Base-by-base conservation (phyloP, 2,888 invertebrate genomes). In the Nephrotoma guestfalica region DNA sequence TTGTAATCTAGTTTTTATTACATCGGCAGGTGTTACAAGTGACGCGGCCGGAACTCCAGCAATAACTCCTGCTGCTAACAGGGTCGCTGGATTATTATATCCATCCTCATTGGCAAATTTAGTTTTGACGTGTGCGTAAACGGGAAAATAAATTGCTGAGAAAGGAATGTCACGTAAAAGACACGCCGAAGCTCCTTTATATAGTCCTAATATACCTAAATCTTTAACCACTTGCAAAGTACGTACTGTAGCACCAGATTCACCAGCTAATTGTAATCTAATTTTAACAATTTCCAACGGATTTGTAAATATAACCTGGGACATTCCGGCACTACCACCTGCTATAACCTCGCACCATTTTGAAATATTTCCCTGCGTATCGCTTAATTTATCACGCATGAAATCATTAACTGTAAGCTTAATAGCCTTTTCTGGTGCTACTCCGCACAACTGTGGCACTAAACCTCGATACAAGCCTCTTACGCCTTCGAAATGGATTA, bases 211-310 rank as follows among this genome's bases (percentile, higher is more conserved):
- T 86, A 99, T 93, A 3, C 99, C 99, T 41, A 99, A 93, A 89
- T 99, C 99, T 90, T 96, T 96, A 9, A 99, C 97, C 2, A 99
- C 98, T 18, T 94, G 92, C 94, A 96, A 94, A 7, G 98, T 98
- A 88, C 97, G 94, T 57, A 99, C 96, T 92, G 97, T 97, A 13
- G 93, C 91, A 0, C 94, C 95, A 88, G 99, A 97, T 93, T 99
- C 99, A 2, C 99, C 99, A 2, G 99, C 99, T 86, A 99, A 98
- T 93, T 99, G 99, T 18, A 99, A 92, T 6, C 99, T 95, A 90
- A 99, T 99, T 93, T 99, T 99, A 0, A 99, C 99, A 88, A 99
- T 99, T 93, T 99, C 99, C 89, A 99, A 92, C 0, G 99, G 99
- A 92, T 99, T 99, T 41, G 99, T 99, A 92, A 99, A 99, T 88